phyloP scores from a whole-genome alignment of 2,888 invertebrate species.

The Metacarcinus magister region DNA sequence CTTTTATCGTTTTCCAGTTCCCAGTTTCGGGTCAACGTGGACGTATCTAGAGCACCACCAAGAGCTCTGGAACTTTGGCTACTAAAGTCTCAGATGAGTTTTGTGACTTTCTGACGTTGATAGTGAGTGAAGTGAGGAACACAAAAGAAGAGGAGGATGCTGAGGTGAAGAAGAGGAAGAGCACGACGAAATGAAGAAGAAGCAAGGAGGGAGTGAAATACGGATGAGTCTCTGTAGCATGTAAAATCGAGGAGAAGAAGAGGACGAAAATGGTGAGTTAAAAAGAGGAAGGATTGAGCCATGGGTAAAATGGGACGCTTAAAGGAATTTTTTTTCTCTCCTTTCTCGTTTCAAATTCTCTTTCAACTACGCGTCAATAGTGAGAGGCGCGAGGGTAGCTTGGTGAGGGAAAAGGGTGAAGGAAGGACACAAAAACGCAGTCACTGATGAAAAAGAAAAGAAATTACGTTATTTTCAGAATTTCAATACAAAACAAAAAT shows the following conservation, averaged over 20 bases:
- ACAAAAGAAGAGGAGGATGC: not conserved
- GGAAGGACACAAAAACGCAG: not conserved
- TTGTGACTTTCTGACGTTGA: not conserved
- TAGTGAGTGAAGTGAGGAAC: not conserved
- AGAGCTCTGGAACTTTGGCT: not conserved
- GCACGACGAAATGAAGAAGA: not conserved
- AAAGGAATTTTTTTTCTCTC: not conserved
- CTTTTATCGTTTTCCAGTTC: constrained; percentile 23
- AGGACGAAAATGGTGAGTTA: not conserved
- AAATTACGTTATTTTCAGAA: not conserved
- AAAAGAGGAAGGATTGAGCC: not conserved
- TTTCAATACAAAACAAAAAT: not conserved
- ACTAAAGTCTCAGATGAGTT: not conserved
- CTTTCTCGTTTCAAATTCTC: not conserved
- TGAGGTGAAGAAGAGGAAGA: not conserved
- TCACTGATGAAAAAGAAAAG: not conserved
- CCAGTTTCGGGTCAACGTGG: constrained; percentile 1
- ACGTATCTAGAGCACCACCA: not conserved
- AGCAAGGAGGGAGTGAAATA: not conserved
- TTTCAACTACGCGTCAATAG: not conserved
- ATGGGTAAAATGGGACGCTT: not conserved
- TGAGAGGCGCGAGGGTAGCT: not conserved
- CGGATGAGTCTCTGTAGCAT: not conserved
- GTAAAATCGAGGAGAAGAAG: not conserved
- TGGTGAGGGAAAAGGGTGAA: not conserved